Evolutionary conservation across 2,888 invertebrate genomes (phyloP), one percentile per base, ranked within the genome.

Genomic region (Trisateles emortualis): DNA sequence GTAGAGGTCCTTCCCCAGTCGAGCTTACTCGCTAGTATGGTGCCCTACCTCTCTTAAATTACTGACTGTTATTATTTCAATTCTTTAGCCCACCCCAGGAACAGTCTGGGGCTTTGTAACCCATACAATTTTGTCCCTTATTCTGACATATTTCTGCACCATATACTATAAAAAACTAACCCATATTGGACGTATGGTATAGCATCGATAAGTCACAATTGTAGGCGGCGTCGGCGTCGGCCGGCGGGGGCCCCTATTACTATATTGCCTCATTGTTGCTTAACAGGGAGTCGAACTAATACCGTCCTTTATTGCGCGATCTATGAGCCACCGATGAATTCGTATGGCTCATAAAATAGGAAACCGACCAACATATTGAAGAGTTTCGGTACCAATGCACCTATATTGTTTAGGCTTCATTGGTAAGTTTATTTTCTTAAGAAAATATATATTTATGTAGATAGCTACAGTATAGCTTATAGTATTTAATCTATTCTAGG

Each of bases 131-230:
- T n/a, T n/a, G n/a, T n/a, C n/a, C n/a, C n/a, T n/a, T 26, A 26
- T 3, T 8, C 26, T 26, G 3, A 22, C 22, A 22, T 41, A 24
- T 24, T 39, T 16, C n/a, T n/a, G n/a, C n/a, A n/a, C 0, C 67
- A 52, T 71, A 70, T 70, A 73, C 73, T 73, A 40, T 38, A 51
- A 56, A 64, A 65, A 66, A 70, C 59, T 64, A 67, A 73, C 67
- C 64, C 56, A 64, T 63, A 70, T 64, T 66, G 59, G 53, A 47
- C 53, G 42, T 56, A 60, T 52, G 42, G 43, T 33, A 14, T 43
- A 52, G 62, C 64, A 62, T 70, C 71, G 73, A 71, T 67, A 73
- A 70, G 68, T 59, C 29, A 53, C 63, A 67, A 70, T 67, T 63
- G 70, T 57, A 57, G 51, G 50, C 46, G 14, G 56, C 39, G 39